Percentiles rank a stretch among this genome's conserved stretches.
Conservation (phyloP, 2,888 invertebrate genomes). For the Rotaria socialis region DNA sequence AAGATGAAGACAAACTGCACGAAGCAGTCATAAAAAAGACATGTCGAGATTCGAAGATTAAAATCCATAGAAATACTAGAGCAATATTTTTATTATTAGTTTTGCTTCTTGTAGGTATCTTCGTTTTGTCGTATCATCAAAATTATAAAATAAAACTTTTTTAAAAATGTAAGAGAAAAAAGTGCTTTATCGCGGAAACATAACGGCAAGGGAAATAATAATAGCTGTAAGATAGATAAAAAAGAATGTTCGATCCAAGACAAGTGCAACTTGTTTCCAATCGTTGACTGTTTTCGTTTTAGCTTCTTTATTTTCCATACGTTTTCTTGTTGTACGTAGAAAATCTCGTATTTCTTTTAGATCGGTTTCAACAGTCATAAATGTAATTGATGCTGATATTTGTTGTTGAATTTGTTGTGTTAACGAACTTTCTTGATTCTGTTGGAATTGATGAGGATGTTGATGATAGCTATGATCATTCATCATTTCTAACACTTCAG, state of each 20-base stretch:
- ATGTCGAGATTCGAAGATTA: no score
- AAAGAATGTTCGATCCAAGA: conserved; percentile 46
- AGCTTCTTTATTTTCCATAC: conserved; percentile 44
- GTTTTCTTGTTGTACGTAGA: conserved; percentile 45
- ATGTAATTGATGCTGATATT: conserved; percentile 31
- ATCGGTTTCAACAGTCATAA: conserved; percentile 43
- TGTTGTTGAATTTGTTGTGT: background rate
- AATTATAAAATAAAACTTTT: background rate
- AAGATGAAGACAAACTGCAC: no score
- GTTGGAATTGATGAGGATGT: background rate
- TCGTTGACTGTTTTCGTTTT: conserved; percentile 44
- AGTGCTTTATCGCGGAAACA: conserved; percentile 42
- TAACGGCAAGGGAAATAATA: conserved; percentile 42
- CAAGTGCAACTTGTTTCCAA: conserved; percentile 46
- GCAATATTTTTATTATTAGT: no score
- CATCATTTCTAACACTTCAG: background rate
- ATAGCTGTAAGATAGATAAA: conserved; percentile 45
- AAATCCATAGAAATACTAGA: no score
- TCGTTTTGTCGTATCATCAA: background rate
- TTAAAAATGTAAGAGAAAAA: background rate
- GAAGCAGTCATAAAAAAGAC: no score
- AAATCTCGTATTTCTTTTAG: conserved; percentile 46
- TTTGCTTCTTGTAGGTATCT: background rate
- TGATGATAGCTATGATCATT: conserved; percentile 17
- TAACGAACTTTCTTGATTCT: background rate